These are phyloP conservation scores for Drosophila bocki DNA, from an alignment of 1,140 invertebrate species.

Conservation along the genomic window DNA sequence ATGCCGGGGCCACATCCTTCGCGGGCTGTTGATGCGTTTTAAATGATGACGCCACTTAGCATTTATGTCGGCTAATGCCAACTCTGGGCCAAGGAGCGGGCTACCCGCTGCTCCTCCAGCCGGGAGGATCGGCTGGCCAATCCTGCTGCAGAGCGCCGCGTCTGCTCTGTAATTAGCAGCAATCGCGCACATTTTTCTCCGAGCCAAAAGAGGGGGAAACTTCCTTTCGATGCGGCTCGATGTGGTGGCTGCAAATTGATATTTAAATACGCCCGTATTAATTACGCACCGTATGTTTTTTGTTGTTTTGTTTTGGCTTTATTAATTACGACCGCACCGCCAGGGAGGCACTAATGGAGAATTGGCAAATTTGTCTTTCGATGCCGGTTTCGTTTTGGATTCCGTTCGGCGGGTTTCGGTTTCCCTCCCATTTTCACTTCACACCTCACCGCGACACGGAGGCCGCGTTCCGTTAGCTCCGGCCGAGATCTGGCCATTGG, in stretches of 20 bases:
- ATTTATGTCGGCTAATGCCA: constrained; percentile 83
- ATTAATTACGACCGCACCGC: constrained; percentile 73
- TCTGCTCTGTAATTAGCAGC: constrained; percentile 79
- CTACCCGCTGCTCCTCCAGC: constrained; percentile 20
- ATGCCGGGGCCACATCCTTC: constrained; percentile 61
- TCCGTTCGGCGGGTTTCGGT: constrained; percentile 47
- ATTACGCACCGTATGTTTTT: constrained; percentile 57
- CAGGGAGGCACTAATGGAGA: constrained; percentile 66
- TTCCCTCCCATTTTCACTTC: constrained; percentile 50
- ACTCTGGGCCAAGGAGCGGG: constrained; percentile 37
- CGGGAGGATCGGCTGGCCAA: constrained; percentile 7
- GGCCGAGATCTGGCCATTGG: constrained; percentile 29
- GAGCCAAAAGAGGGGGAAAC: constrained; percentile 23
- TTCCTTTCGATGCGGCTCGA: constrained; percentile 19
- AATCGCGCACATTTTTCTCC: constrained; percentile 78
- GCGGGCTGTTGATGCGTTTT: constrained; percentile 82
- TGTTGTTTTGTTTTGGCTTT: constrained; percentile 42
- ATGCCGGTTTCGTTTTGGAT: constrained; percentile 3
- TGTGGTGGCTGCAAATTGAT: constrained; percentile 74
- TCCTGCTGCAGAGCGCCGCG: constrained; percentile 17
- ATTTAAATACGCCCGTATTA: constrained; percentile 84
- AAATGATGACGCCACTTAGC: constrained; percentile 85
- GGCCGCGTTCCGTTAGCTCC: constrained; percentile 24
- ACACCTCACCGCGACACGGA: constrained; percentile 15
- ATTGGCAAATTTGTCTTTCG: constrained; percentile 70